A percentile compares a stretch with the other conserved stretches of the same genome.
phyloP scores from a whole-genome alignment of 2,113 vertebrate species.

The Nannobrachium achirus region DNA sequence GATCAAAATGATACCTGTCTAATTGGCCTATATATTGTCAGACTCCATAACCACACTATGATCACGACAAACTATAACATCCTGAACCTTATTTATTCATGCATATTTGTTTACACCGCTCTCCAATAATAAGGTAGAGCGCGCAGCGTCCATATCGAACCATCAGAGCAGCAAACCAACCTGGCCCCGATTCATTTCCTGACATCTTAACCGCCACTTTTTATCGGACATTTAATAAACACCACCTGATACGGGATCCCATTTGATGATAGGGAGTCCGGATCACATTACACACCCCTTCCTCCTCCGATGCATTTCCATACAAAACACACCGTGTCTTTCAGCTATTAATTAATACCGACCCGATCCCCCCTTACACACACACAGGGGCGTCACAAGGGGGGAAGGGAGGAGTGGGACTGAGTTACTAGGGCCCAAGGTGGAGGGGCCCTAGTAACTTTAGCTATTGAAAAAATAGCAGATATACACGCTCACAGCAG shows the following conservation, averaged over 20 bases:
- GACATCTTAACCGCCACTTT: slow-evolving; percentile 72
- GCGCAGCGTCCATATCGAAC: neutral
- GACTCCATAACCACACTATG: too few relatives aligned
- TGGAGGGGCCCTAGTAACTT: too few relatives aligned
- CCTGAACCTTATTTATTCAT: slow-evolving; percentile 7
- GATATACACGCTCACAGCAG: too few relatives aligned
- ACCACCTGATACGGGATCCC: slow-evolving; percentile 70
- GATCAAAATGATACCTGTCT: neutral
- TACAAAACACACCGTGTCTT: slow-evolving; percentile 75
- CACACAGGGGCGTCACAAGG: too few relatives aligned
- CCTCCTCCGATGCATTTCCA: slow-evolving; percentile 72
- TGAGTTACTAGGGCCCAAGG: too few relatives aligned
- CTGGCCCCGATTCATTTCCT: slow-evolving; percentile 63
- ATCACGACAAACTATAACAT: slow-evolving; percentile 8
- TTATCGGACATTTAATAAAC: slow-evolving; percentile 77
- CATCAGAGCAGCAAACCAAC: slow-evolving; percentile 48
- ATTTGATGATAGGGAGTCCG: slow-evolving; percentile 64
- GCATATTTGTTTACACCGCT: slow-evolving; percentile 32
- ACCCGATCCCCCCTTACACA: too few relatives aligned
- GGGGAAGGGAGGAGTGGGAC: too few relatives aligned
- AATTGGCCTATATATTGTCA: too few relatives aligned
- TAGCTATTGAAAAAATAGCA: too few relatives aligned
- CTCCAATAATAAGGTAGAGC: neutral
- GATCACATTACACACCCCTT: slow-evolving; percentile 69
- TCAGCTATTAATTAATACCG: slow-evolving; percentile 81